phyloP scores from a whole-genome alignment of 2,113 vertebrate genomes.

The Halichoeres trimaculatus region DNA sequence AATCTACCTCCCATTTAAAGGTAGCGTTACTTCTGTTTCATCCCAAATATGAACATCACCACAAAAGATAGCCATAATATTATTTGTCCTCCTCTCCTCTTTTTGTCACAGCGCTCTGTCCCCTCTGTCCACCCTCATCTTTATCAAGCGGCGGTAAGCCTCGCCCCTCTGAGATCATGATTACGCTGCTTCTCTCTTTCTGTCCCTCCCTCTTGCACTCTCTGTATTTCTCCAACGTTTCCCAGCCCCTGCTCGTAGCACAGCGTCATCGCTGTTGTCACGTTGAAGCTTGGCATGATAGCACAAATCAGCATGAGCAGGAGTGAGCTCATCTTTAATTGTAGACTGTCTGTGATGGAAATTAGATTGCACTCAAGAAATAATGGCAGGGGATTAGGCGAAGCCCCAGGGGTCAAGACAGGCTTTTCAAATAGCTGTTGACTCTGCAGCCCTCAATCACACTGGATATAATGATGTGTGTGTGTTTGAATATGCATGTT shows the following conservation, averaged over 20 bases:
- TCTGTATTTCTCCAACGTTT: constrained; percentile 10
- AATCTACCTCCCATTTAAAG: constrained; percentile 2
- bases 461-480: constrained; percentile 61
- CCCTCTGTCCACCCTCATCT: constrained; percentile 34
- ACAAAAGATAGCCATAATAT: not conserved
- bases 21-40: not conserved
- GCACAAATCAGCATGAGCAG: constrained; percentile 38
- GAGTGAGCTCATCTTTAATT: constrained; percentile 64
- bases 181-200: constrained; percentile 20
- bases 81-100: constrained; percentile 5
- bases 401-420: constrained; percentile 71
- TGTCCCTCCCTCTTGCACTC: not conserved
- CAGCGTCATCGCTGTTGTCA: constrained; percentile 39
- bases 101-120: constrained; percentile 20
- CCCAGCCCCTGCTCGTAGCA: constrained; percentile 6
- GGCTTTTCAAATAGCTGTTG: constrained; percentile 60
- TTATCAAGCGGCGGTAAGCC: constrained; percentile 19
- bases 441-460: constrained; percentile 56
- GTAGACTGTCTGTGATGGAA: constrained; percentile 58
- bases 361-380: constrained; percentile 76
- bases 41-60: constrained; percentile 2
- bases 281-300: constrained; percentile 36
- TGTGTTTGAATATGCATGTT: constrained; percentile 47
- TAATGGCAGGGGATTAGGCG: constrained; percentile 72
- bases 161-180: constrained; percentile 41